phyloP scores from a whole-genome alignment of 2,113 vertebrate genomes.

The Setophaga coronata region DNA sequence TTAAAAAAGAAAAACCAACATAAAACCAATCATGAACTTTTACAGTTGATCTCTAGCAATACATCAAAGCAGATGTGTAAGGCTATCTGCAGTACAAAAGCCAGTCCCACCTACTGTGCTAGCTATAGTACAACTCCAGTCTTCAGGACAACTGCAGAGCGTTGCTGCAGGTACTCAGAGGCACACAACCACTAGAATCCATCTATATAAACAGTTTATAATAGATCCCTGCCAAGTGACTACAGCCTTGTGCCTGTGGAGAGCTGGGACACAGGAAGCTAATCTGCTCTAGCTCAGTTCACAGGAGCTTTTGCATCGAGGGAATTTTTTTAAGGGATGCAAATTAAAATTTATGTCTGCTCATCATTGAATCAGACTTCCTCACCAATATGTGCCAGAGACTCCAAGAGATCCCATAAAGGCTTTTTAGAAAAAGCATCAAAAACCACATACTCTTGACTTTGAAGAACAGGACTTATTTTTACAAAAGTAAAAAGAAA shows the following conservation, averaged over 20 bases:
- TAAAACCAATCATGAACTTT: background rate
- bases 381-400: background rate
- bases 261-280: background rate
- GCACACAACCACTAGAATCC: background rate
- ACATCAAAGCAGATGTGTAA: background rate
- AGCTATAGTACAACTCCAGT: background rate
- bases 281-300: background rate
- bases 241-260: background rate
- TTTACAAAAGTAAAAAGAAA: background rate
- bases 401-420: background rate
- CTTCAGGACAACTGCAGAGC: background rate
- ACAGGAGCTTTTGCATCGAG: background rate
- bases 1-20: background rate
- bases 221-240: background rate
- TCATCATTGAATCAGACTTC: background rate
- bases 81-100: background rate
- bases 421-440: background rate
- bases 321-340: background rate
- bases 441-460: background rate
- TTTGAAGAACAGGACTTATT: background rate
- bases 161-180: background rate
- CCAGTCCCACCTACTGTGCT: background rate
- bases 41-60: background rate
- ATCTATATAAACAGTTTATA: background rate
- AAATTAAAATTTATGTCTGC: background rate